These are phyloP conservation scores for Drosophila silvestris DNA, from an alignment of 2,888 invertebrate genomes.

Conservation along the genomic window DNA sequence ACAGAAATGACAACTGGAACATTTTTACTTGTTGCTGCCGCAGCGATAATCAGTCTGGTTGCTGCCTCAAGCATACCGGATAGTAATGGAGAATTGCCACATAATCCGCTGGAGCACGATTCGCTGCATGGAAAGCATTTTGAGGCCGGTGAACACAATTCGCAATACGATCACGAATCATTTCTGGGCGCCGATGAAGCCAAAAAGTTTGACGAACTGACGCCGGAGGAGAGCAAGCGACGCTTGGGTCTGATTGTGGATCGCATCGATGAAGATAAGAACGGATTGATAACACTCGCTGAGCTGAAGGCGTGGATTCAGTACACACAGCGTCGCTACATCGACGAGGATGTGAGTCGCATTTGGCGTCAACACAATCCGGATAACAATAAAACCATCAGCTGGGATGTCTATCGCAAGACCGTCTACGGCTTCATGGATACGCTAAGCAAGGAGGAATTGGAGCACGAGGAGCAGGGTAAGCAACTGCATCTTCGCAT, in stretches of 20 bases:
- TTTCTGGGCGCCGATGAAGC: constrained; percentile 97
- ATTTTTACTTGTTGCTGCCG: constrained; percentile 53
- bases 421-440: constrained; percentile 96
- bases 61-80: constrained; percentile 63
- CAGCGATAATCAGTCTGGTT: constrained; percentile 43
- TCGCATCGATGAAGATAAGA: constrained; percentile 95
- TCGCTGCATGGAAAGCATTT: constrained; percentile 93
- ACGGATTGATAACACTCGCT: constrained; percentile 92
- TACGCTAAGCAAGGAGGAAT: constrained; percentile 89
- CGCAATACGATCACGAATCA: constrained; percentile 98
- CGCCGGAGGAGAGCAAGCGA: constrained; percentile 97
- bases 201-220: constrained; percentile 96
- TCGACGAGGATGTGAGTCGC: constrained; percentile 95
- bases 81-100: constrained; percentile 87
- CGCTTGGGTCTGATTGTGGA: constrained; percentile 96
- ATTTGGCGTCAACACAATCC: constrained; percentile 97
- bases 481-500: not conserved
- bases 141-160: constrained; percentile 91
- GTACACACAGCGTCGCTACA: constrained; percentile 96
- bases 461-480: constrained; percentile 89
- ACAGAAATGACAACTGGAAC: constrained; percentile 26
- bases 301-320: constrained; percentile 98
- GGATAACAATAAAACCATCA: constrained; percentile 89
- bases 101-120: constrained; percentile 89
- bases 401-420: constrained; percentile 92